Conservation (phyloP, 30 jellyfish, hydroid and myxozoan genomes). For the Hydra vulgaris region DNA sequence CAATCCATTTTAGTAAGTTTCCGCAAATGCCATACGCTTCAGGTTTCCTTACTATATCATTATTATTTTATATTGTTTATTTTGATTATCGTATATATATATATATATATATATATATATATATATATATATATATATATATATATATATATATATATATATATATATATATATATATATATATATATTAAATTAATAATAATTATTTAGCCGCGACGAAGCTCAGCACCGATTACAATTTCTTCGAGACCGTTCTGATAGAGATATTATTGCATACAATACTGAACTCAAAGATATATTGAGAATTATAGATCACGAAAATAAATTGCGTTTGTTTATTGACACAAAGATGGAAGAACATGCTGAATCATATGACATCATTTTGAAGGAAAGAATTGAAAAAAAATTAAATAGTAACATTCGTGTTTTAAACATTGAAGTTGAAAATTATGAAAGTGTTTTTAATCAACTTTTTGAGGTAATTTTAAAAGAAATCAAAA, state of each 20-base stretch:
- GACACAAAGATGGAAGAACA: constrained; percentile 50
- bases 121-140: too few relatives aligned
- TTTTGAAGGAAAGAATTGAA: constrained; percentile 46
- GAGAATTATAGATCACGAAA: constrained; percentile 80
- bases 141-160: too few relatives aligned
- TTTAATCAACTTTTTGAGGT: constrained; percentile 55
- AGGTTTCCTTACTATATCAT: too few relatives aligned
- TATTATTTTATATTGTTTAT: too few relatives aligned
- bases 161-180: too few relatives aligned
- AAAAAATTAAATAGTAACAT: constrained; percentile 31
- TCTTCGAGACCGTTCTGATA: constrained; percentile 67
- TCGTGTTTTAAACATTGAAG: constrained; percentile 40
- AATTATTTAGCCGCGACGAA: constrained; percentile 55
- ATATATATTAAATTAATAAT: too few relatives aligned
- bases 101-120: too few relatives aligned
- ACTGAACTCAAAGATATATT: constrained; percentile 64
- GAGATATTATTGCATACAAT: constrained; percentile 48
- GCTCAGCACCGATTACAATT: constrained; percentile 81
- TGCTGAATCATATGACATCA: constrained; percentile 30
- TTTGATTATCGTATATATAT: too few relatives aligned
- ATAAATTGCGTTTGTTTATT: constrained; percentile 66
- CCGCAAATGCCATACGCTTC: too few relatives aligned
- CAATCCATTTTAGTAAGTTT: too few relatives aligned
- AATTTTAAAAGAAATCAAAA: neutral
- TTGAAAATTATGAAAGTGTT: constrained; percentile 53